phyloP scores from a whole-genome alignment of 2,113 vertebrate genomes.

The Suncus etruscus region DNA sequence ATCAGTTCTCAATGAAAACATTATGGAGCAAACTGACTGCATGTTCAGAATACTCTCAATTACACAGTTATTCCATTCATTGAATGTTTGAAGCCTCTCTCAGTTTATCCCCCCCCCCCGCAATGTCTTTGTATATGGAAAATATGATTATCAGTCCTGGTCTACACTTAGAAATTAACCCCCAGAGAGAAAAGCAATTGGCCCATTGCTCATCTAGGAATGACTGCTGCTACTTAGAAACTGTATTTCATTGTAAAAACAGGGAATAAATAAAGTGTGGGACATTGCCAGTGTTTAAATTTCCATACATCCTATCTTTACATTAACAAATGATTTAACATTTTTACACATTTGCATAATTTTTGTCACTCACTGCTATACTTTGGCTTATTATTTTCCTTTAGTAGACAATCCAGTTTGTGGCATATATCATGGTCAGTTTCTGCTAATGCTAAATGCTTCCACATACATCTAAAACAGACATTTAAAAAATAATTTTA shows the following conservation, averaged over 20 bases:
- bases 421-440: not conserved
- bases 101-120: not conserved
- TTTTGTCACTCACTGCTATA: not conserved
- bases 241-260: constrained; percentile 26
- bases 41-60: not conserved
- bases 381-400: not conserved
- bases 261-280: not conserved
- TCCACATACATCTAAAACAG: too few species aligned
- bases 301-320: not conserved
- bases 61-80: constrained; percentile 21
- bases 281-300: constrained; percentile 5
- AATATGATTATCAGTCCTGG: not conserved
- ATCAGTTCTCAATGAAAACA: not conserved
- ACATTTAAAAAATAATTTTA: too few species aligned
- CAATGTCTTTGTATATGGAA: not conserved
- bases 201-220: constrained; percentile 15
- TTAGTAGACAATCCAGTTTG: constrained; percentile 7
- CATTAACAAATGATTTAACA: constrained; percentile 39
- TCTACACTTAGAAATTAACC: not conserved
- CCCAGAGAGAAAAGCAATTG: not conserved
- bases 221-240: constrained; percentile 25
- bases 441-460: not conserved
- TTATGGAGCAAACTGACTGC: not conserved
- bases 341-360: constrained; percentile 40
- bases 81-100: constrained; percentile 4